Evolutionary conservation across 2,888 invertebrate species (phyloP).

Genomic region (Bombylius major): DNA sequence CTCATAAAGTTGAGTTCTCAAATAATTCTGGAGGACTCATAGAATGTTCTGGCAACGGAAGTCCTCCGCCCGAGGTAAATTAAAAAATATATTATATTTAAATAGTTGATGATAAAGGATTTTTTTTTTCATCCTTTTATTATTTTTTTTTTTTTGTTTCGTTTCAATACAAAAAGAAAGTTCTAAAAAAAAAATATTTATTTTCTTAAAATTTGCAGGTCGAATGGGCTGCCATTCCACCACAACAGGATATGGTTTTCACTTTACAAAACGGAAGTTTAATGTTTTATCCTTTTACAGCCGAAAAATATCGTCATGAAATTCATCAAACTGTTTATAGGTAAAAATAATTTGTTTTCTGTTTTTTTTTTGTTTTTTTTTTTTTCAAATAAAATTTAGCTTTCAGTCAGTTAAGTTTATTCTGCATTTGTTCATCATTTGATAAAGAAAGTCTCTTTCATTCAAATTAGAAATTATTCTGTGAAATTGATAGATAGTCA

Average conservation of each 20-base stretch:
- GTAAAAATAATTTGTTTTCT: slow-evolving; percentile 25
- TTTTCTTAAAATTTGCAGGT: slow-evolving; percentile 37
- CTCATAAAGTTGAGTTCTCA: slow-evolving; percentile 63
- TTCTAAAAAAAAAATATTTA: not conserved
- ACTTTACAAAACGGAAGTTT: slow-evolving; percentile 73
- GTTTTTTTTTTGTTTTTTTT: too few relatives aligned
- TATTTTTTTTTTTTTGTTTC: not conserved
- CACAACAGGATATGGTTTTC: slow-evolving; percentile 58
- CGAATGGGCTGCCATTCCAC: slow-evolving; percentile 61
- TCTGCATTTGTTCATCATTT: too few relatives aligned
- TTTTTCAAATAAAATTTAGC: too few relatives aligned
- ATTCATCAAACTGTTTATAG: slow-evolving; percentile 77
- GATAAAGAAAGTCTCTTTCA: too few relatives aligned
- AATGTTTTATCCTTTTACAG: slow-evolving; percentile 72
- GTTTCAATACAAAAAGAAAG: too few relatives aligned
- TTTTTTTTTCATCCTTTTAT: too few relatives aligned
- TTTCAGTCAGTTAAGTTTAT: too few relatives aligned
- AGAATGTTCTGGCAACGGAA: slow-evolving; percentile 55
- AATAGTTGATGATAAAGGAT: not conserved
- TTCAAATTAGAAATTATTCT: too few relatives aligned
- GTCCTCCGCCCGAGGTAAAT: slow-evolving; percentile 52
- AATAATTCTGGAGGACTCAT: slow-evolving; percentile 60
- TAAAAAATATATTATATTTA: not conserved
- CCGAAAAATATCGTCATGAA: slow-evolving; percentile 67
- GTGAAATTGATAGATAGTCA: too few relatives aligned